phyloP scores from a whole-genome alignment of 2,888 invertebrate species.

The Mylabris sibirica region DNA sequence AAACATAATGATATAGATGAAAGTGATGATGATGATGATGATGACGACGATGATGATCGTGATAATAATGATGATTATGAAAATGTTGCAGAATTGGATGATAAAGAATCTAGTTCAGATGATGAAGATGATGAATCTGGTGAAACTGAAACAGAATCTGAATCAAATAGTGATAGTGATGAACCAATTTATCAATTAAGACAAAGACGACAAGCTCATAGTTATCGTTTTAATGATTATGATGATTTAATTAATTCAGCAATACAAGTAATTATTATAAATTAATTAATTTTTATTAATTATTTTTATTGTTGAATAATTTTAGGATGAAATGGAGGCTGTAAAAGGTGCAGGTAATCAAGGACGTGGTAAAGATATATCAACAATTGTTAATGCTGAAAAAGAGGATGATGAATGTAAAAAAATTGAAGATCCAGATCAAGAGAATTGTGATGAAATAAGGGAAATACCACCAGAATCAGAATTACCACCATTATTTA shows the following conservation, averaged over 20 bases:
- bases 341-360: conserved; percentile 81
- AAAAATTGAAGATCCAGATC: conserved; percentile 47
- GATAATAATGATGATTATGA: conserved; percentile 26
- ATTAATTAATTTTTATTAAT: background rate
- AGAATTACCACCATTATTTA: conserved; percentile 29
- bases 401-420: conserved; percentile 67
- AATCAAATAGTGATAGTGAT: conserved; percentile 63
- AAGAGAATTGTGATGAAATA: conserved; percentile 38
- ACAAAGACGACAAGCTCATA: conserved; percentile 80
- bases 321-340: conserved; percentile 75
- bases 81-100: conserved; percentile 30
- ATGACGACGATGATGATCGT: conserved; percentile 20
- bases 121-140: conserved; percentile 17
- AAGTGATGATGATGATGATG: conserved; percentile 48
- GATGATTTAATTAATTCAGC: conserved; percentile 96
- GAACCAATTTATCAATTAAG: conserved; percentile 86
- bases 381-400: conserved; percentile 84
- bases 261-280: conserved; percentile 66
- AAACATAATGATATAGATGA: conserved; percentile 53
- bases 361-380: conserved; percentile 89
- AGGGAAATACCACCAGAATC: conserved; percentile 33
- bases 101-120: conserved; percentile 20
- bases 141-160: conserved; percentile 41
- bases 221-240: conserved; percentile 89
- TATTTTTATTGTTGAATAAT: conserved; percentile 16